phyloP scores from a whole-genome alignment of 2,113 vertebrate genomes.

The Engystomops pustulosus region DNA sequence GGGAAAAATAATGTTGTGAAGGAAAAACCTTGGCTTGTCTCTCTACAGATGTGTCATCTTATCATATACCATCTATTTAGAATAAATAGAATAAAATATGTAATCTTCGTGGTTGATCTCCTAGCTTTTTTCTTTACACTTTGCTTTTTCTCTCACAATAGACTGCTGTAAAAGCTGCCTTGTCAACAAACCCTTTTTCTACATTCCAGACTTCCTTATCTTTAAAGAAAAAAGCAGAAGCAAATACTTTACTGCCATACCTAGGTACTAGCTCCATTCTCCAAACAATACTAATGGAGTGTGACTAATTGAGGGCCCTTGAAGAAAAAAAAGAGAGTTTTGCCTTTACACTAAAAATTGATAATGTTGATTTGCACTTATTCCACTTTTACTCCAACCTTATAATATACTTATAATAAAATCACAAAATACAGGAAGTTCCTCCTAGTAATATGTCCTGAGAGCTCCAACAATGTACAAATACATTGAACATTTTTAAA shows the following conservation, averaged over 20 bases:
- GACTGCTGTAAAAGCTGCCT: background rate
- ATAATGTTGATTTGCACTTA: no score
- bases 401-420: no score
- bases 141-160: background rate
- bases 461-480: no score
- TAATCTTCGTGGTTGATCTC: background rate
- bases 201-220: slow-evolving; percentile 65
- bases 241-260: slow-evolving; percentile 69
- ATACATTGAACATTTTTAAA: no score
- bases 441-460: no score
- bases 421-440: no score
- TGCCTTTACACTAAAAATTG: background rate
- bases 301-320: slow-evolving; percentile 68
- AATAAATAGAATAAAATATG: background rate
- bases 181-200: slow-evolving; percentile 41
- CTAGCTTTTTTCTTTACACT: background rate
- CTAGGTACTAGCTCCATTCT: slow-evolving; percentile 69
- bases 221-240: slow-evolving; percentile 63
- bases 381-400: no score
- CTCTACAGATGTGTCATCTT: background rate
- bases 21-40: background rate
- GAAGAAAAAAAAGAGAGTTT: slow-evolving; percentile 47
- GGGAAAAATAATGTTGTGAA: background rate
- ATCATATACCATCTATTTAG: slow-evolving; percentile 1
- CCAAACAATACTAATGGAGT: slow-evolving; percentile 75